Conservation (phyloP, 2,888 invertebrate species). For the Drosophila kambysellisi region DNA sequence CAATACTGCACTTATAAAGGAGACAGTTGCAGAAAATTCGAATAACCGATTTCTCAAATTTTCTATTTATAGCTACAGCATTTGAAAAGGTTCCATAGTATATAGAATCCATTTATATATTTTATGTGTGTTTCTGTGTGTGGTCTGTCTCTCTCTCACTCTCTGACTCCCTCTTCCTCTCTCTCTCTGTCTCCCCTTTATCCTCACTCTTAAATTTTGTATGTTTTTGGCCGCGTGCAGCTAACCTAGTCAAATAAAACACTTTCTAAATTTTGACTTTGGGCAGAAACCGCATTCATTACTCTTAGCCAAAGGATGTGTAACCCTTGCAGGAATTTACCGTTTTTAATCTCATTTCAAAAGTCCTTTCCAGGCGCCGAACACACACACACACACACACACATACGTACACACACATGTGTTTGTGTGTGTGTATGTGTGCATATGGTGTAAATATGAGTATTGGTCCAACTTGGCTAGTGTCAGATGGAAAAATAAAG, state of each 20-base stretch:
- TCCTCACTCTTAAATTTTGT: conserved; percentile 9
- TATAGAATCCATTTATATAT: conserved; percentile 2
- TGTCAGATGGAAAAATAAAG: conserved; percentile 82
- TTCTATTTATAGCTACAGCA: not conserved
- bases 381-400: conserved; percentile 36
- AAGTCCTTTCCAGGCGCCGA: conserved; percentile 67
- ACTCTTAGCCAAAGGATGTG: conserved; percentile 79
- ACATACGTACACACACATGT: conserved; percentile 12
- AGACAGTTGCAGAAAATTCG: not conserved
- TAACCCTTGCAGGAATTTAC: conserved; percentile 79
- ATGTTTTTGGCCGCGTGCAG: conserved; percentile 45
- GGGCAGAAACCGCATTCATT: conserved; percentile 83
- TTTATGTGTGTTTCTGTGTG: not conserved
- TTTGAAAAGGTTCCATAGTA: not conserved
- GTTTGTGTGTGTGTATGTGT: conserved; percentile 34
- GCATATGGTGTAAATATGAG: conserved; percentile 78
- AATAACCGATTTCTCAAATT: not conserved
- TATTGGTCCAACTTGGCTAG: conserved; percentile 77
- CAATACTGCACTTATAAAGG: not conserved
- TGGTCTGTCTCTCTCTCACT: not conserved
- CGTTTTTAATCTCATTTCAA: conserved; percentile 81
- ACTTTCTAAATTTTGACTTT: conserved; percentile 80
- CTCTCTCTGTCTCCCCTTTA: not conserved
- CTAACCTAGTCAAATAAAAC: conserved; percentile 80
- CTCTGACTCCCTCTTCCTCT: not conserved